Conservation (phyloP, 1,140 invertebrate species). For the Rhizoglyphus robini region DNA sequence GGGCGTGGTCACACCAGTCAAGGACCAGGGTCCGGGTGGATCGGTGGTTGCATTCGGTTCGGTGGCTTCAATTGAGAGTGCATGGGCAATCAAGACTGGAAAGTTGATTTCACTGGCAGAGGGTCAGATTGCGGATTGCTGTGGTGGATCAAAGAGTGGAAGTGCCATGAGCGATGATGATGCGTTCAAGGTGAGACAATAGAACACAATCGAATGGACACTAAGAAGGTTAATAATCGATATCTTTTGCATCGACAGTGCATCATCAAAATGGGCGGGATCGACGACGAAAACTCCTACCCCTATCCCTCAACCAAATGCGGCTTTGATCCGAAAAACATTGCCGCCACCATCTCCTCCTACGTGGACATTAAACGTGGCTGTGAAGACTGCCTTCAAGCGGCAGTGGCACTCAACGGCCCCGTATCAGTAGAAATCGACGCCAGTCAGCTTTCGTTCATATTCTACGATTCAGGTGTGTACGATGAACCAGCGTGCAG, state of each 20-base stretch:
- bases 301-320: slow-evolving; percentile 47
- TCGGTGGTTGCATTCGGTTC: slow-evolving; percentile 24
- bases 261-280: slow-evolving; percentile 67
- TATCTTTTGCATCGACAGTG: slow-evolving; percentile 49
- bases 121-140: slow-evolving; percentile 22
- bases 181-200: too few species aligned
- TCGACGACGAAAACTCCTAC: slow-evolving; percentile 85
- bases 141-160: slow-evolving; percentile 24
- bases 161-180: slow-evolving; percentile 18
- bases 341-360: slow-evolving; percentile 66
- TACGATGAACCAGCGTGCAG: slow-evolving; percentile 55
- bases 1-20: slow-evolving; percentile 75
- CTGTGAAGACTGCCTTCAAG: slow-evolving; percentile 51
- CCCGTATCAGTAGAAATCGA: slow-evolving; percentile 77
- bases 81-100: slow-evolving; percentile 71
- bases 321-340: slow-evolving; percentile 51
- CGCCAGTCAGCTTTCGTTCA: slow-evolving; percentile 61
- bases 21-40: slow-evolving; percentile 55
- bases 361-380: slow-evolving; percentile 59
- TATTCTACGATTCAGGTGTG: slow-evolving; percentile 53
- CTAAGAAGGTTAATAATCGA: too few species aligned
- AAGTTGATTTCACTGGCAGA: slow-evolving; percentile 59
- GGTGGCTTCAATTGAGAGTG: slow-evolving; percentile 40
- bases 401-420: slow-evolving; percentile 72
- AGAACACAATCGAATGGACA: too few species aligned